Evolutionary conservation across 2,797 vertebrate species (phyloP).

Genomic region (Hippopotamyrus pictus): DNA sequence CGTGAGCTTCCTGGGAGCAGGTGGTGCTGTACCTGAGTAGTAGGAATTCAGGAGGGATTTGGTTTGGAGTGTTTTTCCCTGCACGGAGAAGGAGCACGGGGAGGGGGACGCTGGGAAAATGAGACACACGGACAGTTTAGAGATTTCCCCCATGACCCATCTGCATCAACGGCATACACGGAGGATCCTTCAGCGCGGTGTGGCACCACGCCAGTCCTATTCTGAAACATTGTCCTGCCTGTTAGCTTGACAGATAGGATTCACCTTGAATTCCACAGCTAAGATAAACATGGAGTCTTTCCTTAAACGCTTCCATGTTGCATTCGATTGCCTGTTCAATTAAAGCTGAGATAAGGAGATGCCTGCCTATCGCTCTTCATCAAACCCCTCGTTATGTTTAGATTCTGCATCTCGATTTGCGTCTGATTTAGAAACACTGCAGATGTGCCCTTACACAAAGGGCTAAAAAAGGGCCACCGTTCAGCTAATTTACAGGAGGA

Average conservation of each 20-base stretch:
- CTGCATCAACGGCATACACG: conserved; percentile 32
- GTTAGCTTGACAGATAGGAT: not conserved
- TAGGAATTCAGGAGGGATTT: conserved; percentile 80
- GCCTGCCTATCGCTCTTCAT: not conserved
- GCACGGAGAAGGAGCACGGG: conserved; percentile 79
- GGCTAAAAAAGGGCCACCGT: not conserved
- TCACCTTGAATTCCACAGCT: not conserved
- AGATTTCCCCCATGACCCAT: not conserved
- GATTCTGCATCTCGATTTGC: not conserved
- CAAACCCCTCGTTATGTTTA: not conserved
- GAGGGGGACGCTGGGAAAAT: conserved; percentile 68
- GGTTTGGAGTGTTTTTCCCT: conserved; percentile 81
- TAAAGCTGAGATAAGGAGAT: not conserved
- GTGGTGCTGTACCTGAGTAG: conserved; percentile 64
- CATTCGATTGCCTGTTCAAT: not conserved
- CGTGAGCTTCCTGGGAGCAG: not conserved
- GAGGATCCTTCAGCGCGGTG: not conserved
- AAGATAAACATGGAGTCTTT: not conserved
- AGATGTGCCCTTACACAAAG: not conserved
- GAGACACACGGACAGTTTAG: conserved; percentile 29
- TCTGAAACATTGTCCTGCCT: not conserved
- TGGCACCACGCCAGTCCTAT: not conserved
- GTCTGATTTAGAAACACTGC: not conserved
- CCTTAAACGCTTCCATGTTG: not conserved
- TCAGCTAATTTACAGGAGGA: not conserved